phyloP scores from a whole-genome alignment of 2,113 vertebrate species.

The Sebastes schlegelii region DNA sequence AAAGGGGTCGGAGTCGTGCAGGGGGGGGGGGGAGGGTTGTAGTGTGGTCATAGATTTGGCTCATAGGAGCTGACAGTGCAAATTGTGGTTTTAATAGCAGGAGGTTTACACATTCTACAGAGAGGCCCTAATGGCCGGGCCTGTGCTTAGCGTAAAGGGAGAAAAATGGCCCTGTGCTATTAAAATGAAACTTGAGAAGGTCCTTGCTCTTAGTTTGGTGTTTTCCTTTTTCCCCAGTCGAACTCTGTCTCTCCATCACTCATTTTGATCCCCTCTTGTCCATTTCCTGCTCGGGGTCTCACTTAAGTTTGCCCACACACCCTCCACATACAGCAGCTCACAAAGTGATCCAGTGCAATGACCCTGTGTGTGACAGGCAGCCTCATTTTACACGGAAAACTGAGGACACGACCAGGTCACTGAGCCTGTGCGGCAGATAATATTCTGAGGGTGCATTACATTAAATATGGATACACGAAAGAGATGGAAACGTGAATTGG shows the following conservation, averaged over 20 bases:
- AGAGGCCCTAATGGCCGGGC: slow-evolving; percentile 85
- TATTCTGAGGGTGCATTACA: slow-evolving; percentile 34
- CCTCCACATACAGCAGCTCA: slow-evolving; percentile 36
- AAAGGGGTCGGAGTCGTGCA: slow-evolving; percentile 83
- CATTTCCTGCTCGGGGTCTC: slow-evolving; percentile 78
- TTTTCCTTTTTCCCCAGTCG: slow-evolving; percentile 74
- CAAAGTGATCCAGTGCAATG: slow-evolving; percentile 64
- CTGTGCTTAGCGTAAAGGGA: slow-evolving; percentile 79
- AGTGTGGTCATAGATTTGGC: slow-evolving; percentile 90
- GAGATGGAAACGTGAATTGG: slow-evolving; percentile 21
- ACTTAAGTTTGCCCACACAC: slow-evolving; percentile 71
- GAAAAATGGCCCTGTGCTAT: slow-evolving; percentile 80
- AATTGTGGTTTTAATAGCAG: slow-evolving; percentile 90
- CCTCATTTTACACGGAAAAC: slow-evolving; percentile 61
- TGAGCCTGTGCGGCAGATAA: slow-evolving; percentile 26
- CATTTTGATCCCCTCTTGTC: slow-evolving; percentile 82
- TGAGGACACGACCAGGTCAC: slow-evolving; percentile 53
- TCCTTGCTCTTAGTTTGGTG: slow-evolving; percentile 75
- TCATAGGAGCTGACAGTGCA: slow-evolving; percentile 94
- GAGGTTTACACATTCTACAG: slow-evolving; percentile 88
- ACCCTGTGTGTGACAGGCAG: slow-evolving; percentile 62
- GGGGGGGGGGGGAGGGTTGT: slow-evolving; percentile 76
- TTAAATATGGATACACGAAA: slow-evolving; percentile 62
- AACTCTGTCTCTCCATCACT: slow-evolving; percentile 71
- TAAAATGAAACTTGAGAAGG: slow-evolving; percentile 84